Conservation (phyloP, 2,888 invertebrate genomes). For the Zonitis immaculata region DNA sequence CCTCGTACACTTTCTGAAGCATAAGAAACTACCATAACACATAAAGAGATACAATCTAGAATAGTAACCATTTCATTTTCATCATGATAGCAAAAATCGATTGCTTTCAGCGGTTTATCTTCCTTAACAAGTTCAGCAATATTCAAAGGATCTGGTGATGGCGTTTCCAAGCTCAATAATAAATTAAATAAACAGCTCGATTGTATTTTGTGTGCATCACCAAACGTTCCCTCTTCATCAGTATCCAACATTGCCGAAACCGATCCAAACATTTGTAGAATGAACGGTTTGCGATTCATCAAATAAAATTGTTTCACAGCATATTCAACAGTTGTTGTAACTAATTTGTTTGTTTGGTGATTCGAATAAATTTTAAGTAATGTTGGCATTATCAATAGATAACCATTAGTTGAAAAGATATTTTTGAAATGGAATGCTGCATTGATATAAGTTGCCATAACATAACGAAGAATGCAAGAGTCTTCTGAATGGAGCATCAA, state of each 20-base stretch:
- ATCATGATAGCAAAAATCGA: slow-evolving; percentile 98
- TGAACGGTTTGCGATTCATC: slow-evolving; percentile 96
- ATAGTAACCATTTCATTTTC: slow-evolving; percentile 97
- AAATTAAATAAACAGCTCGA: slow-evolving; percentile 89
- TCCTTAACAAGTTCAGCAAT: slow-evolving; percentile 89
- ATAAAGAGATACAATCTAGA: slow-evolving; percentile 95
- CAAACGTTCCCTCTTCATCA: slow-evolving; percentile 78
- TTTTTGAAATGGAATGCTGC: slow-evolving; percentile 98
- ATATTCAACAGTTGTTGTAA: slow-evolving; percentile 94
- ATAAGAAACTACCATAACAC: slow-evolving; percentile 98
- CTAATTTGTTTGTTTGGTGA: slow-evolving; percentile 93
- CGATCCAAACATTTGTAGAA: slow-evolving; percentile 98
- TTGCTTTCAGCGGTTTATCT: slow-evolving; percentile 85
- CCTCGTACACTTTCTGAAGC: slow-evolving; percentile 92
- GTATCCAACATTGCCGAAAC: slow-evolving; percentile 95
- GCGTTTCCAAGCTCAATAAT: slow-evolving; percentile 86
- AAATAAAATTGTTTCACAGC: slow-evolving; percentile 98
- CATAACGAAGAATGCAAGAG: slow-evolving; percentile 89
- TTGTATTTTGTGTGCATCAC: slow-evolving; percentile 91
- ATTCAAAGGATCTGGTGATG: slow-evolving; percentile 89
- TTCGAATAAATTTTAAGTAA: slow-evolving; percentile 94
- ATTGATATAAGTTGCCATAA: slow-evolving; percentile 96
- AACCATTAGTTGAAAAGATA: slow-evolving; percentile 96
- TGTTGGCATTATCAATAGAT: slow-evolving; percentile 96
- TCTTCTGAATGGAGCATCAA: slow-evolving; percentile 96